phyloP scores from a whole-genome alignment of 2,113 vertebrate species.

The Chaetodon auriga region DNA sequence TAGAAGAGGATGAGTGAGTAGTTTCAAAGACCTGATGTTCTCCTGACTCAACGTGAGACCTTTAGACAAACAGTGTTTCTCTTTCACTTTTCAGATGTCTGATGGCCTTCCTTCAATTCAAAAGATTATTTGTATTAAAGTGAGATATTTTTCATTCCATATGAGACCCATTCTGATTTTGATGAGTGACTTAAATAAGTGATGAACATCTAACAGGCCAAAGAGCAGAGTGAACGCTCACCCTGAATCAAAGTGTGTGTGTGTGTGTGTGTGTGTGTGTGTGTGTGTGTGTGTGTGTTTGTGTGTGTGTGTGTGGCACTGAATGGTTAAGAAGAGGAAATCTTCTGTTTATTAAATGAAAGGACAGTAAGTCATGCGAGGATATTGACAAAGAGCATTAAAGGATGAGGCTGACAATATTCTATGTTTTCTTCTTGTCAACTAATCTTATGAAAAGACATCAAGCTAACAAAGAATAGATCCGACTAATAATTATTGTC shows the following conservation, averaged over 20 bases:
- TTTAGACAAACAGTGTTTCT: neutral
- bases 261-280: neutral
- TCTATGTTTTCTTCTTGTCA: neutral
- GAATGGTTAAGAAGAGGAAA: neutral
- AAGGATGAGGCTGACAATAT: constrained; percentile 10
- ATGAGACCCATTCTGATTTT: constrained; percentile 27
- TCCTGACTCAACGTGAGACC: constrained; percentile 1
- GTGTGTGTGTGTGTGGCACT: neutral
- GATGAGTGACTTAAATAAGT: neutral
- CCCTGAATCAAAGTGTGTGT: constrained; percentile 9
- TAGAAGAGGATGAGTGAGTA: no score
- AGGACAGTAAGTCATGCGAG: neutral
- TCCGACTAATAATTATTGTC: constrained; percentile 1
- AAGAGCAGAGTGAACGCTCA: constrained; percentile 9
- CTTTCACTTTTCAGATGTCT: neutral
- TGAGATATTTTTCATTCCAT: constrained; percentile 10
- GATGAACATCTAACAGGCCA: constrained; percentile 5
- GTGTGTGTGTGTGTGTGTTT: neutral
- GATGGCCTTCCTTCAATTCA: constrained; percentile 11
- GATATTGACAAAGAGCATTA: neutral
- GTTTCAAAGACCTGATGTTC: neutral
- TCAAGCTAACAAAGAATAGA: neutral
- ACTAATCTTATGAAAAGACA: constrained; percentile 21
- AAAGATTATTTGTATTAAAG: constrained; percentile 13
- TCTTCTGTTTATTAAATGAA: constrained; percentile 5